Percentiles rank a stretch among this genome's conserved stretches.
Conservation (phyloP, 2,888 invertebrate species). For the Branchipolynoe longqiensis region DNA sequence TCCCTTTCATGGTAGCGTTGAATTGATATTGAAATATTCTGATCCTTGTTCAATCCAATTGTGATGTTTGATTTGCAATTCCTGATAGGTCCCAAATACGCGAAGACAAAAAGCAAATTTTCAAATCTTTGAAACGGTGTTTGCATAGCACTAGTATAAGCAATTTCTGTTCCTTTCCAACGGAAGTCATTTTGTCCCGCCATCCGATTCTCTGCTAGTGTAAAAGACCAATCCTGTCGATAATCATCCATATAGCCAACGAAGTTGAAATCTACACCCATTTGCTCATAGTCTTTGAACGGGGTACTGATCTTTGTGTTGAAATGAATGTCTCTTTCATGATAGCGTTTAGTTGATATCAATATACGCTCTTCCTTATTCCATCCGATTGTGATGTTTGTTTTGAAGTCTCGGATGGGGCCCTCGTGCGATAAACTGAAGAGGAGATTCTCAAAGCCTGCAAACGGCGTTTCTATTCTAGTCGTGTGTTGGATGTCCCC, state of each 20-base stretch:
- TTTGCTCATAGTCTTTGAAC: slow-evolving; percentile 32
- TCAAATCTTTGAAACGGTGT: slow-evolving; percentile 60
- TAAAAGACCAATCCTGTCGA: slow-evolving; percentile 30
- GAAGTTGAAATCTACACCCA: slow-evolving; percentile 43
- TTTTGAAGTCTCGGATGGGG: slow-evolving; percentile 1
- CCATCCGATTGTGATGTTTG: slow-evolving; percentile 6
- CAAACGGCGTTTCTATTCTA: slow-evolving; percentile 6
- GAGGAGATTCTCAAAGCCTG: neutral
- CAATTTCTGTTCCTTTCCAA: slow-evolving; percentile 11
- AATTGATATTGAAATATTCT: slow-evolving; percentile 6
- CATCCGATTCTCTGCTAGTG: slow-evolving; percentile 11
- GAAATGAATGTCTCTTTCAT: slow-evolving; percentile 30
- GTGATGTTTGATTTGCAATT: slow-evolving; percentile 14
- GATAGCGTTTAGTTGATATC: slow-evolving; percentile 3
- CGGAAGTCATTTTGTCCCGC: slow-evolving; percentile 23
- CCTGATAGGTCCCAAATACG: neutral
- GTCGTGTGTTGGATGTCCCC: too few relatives aligned
- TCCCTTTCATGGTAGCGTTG: slow-evolving; percentile 28
- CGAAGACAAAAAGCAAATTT: slow-evolving; percentile 37
- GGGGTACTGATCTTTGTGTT: slow-evolving; percentile 45
- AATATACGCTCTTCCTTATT: neutral
- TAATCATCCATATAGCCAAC: slow-evolving; percentile 33
- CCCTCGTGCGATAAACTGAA: too few relatives aligned
- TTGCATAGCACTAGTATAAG: slow-evolving; percentile 27
- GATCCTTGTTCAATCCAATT: slow-evolving; percentile 12